Conservation (phyloP, 2,113 vertebrate genomes). For the Mormyrus lacerda region DNA sequence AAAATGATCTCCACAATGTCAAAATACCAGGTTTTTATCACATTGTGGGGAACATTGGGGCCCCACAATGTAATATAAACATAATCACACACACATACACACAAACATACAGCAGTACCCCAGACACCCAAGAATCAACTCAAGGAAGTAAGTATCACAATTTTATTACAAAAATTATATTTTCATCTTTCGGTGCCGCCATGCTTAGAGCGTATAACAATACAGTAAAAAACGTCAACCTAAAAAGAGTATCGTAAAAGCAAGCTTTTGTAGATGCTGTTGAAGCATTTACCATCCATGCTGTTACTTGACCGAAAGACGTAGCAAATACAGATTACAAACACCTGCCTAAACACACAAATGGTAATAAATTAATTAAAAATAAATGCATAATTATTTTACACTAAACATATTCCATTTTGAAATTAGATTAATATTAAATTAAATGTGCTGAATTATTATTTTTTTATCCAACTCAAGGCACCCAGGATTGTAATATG, state of each 20-base stretch:
- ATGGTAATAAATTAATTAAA: conserved; percentile 40
- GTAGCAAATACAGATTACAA: conserved; percentile 57
- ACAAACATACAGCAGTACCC: background rate
- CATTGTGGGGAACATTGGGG: too few species aligned
- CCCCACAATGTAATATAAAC: too few species aligned
- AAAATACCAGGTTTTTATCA: too few species aligned
- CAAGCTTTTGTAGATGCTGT: conserved; percentile 56
- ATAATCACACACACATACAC: background rate
- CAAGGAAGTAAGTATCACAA: conserved; percentile 60
- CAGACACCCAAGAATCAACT: background rate
- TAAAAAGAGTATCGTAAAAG: conserved; percentile 58
- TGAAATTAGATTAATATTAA: conserved; percentile 51
- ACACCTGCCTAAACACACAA: conserved; percentile 49
- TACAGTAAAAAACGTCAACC: conserved; percentile 66
- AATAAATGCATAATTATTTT: conserved; percentile 27
- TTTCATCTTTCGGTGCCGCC: conserved; percentile 60
- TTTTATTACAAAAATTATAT: conserved; percentile 74
- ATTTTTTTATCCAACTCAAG: conserved; percentile 66
- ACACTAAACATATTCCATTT: background rate
- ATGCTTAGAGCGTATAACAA: conserved; percentile 71
- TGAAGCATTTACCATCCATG: conserved; percentile 64
- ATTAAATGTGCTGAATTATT: conserved; percentile 45
- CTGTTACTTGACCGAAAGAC: conserved; percentile 60
- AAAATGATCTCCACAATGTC: too few species aligned
- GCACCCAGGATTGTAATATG: conserved; percentile 70